Conservation (phyloP, 2,888 invertebrate species). For the Plemyria rubiginata region DNA sequence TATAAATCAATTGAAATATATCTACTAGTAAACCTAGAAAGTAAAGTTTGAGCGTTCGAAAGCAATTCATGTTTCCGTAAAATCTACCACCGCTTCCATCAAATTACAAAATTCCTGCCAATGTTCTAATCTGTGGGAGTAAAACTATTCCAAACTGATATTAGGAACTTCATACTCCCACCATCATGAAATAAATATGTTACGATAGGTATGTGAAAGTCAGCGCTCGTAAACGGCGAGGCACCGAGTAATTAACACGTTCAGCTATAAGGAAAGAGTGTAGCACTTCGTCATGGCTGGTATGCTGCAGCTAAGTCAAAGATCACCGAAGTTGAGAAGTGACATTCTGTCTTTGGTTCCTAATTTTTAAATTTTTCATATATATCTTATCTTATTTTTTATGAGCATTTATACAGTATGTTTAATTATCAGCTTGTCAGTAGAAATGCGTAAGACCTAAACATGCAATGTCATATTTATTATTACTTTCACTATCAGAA, state of each 20-base stretch:
- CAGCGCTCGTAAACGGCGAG: conserved; percentile 53
- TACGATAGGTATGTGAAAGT: conserved; percentile 37
- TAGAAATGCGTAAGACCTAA: no score
- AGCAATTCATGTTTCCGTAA: not conserved
- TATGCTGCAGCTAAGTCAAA: conserved; percentile 37
- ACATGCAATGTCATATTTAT: no score
- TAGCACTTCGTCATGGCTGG: conserved; percentile 52
- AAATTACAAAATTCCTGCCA: not conserved
- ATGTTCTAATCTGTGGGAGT: conserved; percentile 1
- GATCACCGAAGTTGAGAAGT: conserved; percentile 34
- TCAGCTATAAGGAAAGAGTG: conserved; percentile 60
- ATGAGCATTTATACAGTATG: no score
- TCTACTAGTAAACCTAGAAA: no score
- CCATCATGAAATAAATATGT: conserved; percentile 12
- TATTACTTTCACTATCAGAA: no score
- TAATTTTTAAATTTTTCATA: no score
- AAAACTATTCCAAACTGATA: conserved; percentile 7
- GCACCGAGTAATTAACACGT: conserved; percentile 63
- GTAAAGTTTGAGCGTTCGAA: no score
- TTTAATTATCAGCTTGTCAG: no score
- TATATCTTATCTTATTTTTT: no score
- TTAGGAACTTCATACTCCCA: conserved; percentile 5
- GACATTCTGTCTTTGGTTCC: not conserved
- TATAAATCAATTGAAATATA: conserved; percentile 6
- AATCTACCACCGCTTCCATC: not conserved